These are phyloP conservation scores for Ophioderma brevispina DNA, from an alignment of 35 echinoderm and acorn worm genomes.

Conservation along the genomic window DNA sequence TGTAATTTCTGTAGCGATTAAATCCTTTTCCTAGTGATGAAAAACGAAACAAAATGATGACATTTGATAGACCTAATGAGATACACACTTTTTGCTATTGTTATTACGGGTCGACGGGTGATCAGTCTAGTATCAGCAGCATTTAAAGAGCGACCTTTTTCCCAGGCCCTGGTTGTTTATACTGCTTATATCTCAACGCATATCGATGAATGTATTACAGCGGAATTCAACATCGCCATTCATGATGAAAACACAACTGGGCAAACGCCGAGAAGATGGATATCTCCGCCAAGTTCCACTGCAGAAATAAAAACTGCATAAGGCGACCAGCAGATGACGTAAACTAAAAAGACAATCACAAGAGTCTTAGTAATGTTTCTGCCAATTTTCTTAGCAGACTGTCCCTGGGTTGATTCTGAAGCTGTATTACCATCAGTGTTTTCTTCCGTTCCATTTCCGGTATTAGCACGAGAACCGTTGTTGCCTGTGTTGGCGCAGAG, in stretches of 20 bases:
- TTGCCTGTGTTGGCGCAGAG: background rate
- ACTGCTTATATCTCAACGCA: background rate
- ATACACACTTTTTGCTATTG: too few relatives aligned
- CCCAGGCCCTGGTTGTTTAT: too few relatives aligned
- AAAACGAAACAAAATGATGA: too few relatives aligned
- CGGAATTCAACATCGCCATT: background rate
- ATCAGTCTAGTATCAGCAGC: too few relatives aligned
- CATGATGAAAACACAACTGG: background rate
- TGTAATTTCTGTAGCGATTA: too few relatives aligned
- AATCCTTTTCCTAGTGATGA: too few relatives aligned
- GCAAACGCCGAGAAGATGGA: background rate
- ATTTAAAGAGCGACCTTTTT: too few relatives aligned
- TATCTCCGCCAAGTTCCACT: background rate
- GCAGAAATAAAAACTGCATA: background rate
- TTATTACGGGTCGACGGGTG: too few relatives aligned
- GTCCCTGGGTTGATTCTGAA: background rate
- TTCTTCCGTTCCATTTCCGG: background rate
- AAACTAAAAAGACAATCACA: background rate
- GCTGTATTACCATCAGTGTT: background rate
- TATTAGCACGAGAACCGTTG: background rate
- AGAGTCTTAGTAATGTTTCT: background rate
- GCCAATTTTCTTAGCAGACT: background rate
- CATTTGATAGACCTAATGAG: too few relatives aligned
- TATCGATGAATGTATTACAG: background rate
- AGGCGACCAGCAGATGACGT: background rate